Percentiles rank a stretch among this genome's conserved stretches.
Conservation (phyloP, 2,797 vertebrate species). For the Philypnodon macrostomus region DNA sequence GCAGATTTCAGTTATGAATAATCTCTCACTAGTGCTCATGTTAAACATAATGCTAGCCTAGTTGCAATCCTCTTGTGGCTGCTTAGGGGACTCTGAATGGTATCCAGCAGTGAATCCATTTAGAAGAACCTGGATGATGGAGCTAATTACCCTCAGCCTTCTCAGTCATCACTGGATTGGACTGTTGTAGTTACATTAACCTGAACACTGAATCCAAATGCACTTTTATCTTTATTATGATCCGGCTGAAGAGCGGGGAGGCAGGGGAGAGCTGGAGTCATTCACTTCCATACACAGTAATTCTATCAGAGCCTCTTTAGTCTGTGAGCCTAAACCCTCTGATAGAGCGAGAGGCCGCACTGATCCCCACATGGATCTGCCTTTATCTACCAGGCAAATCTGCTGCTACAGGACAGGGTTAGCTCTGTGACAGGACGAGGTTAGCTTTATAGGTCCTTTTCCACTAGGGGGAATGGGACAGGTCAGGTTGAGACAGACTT, state of each 20-base stretch:
- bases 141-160: constrained; percentile 5
- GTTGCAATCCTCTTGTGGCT: background rate
- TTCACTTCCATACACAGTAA: constrained; percentile 69
- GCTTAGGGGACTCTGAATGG: background rate
- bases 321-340: constrained; percentile 76
- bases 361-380: constrained; percentile 76
- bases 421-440: too few relatives aligned
- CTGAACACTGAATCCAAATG: constrained; percentile 40
- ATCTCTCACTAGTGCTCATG: background rate
- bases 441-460: too few relatives aligned
- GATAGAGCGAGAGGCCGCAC: constrained; percentile 72
- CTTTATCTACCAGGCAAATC: constrained; percentile 80
- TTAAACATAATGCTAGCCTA: background rate
- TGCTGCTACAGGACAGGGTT: constrained; percentile 75
- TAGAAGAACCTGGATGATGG: background rate
- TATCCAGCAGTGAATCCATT: background rate
- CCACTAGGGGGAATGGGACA: constrained; percentile 60
- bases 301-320: constrained; percentile 66
- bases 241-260: constrained; percentile 55
- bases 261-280: constrained; percentile 58
- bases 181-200: constrained; percentile 35
- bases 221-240: constrained; percentile 53
- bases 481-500: constrained; percentile 53
- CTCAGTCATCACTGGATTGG: constrained; percentile 8
- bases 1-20: background rate